phyloP scores from a whole-genome alignment of 2,797 vertebrate species.

The Sandelia bainsii region DNA sequence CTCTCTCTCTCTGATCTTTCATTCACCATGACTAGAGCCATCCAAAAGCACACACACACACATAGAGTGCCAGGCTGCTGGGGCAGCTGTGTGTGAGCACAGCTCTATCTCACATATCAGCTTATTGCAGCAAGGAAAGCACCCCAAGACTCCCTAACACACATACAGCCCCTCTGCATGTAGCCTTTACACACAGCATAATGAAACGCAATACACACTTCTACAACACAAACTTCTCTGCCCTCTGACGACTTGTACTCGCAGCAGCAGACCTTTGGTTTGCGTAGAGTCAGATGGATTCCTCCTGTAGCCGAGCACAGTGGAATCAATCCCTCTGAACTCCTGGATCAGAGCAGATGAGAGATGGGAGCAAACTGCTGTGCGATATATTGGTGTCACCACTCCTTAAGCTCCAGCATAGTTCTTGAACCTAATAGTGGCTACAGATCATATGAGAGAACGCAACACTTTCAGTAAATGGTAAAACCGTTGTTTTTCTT shows the following conservation, averaged over 20 bases:
- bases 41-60: slow-evolving; percentile 61
- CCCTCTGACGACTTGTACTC: background rate
- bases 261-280: slow-evolving; percentile 12
- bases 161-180: slow-evolving; percentile 21
- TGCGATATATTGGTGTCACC: slow-evolving; percentile 19
- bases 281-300: background rate
- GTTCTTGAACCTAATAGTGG: background rate
- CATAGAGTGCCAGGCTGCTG: slow-evolving; percentile 70
- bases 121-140: slow-evolving; percentile 73
- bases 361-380: slow-evolving; percentile 18
- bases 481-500: background rate
- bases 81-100: slow-evolving; percentile 79
- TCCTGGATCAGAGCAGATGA: slow-evolving; percentile 17
- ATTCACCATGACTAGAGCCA: slow-evolving; percentile 83
- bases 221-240: slow-evolving; percentile 3
- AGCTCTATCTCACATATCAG: slow-evolving; percentile 78
- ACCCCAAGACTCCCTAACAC: slow-evolving; percentile 60
- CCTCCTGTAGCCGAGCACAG: background rate
- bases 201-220: slow-evolving; percentile 2
- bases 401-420: background rate
- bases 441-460: background rate
- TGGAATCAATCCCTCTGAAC: slow-evolving; percentile 1
- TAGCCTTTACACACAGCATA: slow-evolving; percentile 13
- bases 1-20: slow-evolving; percentile 82
- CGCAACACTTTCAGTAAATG: background rate